A percentile compares a stretch with the other conserved stretches of the same genome.
Evolutionary conservation across 53 echinoderm and acorn worm species (phyloP).

Genomic region (Arbacia lixula): DNA sequence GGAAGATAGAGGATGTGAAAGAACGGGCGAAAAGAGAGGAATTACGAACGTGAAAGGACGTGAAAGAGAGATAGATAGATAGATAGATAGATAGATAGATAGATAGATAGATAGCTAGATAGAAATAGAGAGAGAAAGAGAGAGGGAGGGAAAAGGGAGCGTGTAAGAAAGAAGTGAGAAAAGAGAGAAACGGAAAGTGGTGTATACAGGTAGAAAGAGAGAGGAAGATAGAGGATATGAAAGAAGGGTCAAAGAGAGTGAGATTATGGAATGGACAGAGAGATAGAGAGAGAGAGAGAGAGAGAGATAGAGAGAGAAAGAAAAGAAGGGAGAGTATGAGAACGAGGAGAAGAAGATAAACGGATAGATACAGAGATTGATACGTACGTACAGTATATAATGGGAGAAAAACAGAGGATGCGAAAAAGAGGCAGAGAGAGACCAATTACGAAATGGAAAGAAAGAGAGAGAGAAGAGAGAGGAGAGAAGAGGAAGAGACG

Average conservation of each 20-base stretch:
- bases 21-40: background rate
- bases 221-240: background rate
- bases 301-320: background rate
- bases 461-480: background rate
- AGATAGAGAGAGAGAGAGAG: background rate
- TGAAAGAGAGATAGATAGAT: background rate
- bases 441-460: background rate
- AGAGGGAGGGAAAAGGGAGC: background rate
- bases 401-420: too few species aligned
- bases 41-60: background rate
- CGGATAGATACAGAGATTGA: background rate
- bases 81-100: background rate
- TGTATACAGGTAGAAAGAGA: background rate
- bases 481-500: background rate
- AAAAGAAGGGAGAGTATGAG: too few species aligned
- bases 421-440: background rate
- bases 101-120: background rate
- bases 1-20: background rate
- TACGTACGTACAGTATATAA: background rate
- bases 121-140: background rate
- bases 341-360: background rate
- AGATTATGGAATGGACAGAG: background rate
- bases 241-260: background rate
- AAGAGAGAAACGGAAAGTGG: background rate
- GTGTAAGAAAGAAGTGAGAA: background rate